phyloP scores from a whole-genome alignment of 2,888 invertebrate species.

The Chrysotoxum bicinctum region DNA sequence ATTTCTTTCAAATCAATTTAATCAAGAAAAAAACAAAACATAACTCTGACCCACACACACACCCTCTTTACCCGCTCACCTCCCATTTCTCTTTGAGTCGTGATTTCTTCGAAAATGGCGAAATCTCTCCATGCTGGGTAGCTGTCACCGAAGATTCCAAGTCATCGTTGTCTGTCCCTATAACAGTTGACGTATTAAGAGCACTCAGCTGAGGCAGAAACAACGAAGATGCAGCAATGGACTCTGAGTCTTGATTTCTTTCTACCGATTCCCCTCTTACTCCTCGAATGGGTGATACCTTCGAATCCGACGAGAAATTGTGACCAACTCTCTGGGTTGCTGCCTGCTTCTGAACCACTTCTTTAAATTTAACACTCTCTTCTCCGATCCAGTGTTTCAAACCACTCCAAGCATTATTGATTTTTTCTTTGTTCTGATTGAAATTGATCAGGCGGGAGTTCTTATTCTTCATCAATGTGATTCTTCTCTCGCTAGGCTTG shows the following conservation, averaged over 20 bases:
- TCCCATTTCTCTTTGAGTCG: conserved; percentile 75
- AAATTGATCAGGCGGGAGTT: conserved; percentile 79
- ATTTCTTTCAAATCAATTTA: neutral
- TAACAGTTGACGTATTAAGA: conserved; percentile 52
- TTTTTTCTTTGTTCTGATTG: conserved; percentile 79
- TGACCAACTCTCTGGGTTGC: conserved; percentile 78
- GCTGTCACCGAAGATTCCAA: conserved; percentile 76
- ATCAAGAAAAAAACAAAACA: neutral
- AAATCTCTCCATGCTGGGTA: conserved; percentile 76
- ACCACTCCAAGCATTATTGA: conserved; percentile 81
- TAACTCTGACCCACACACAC: conserved; percentile 45
- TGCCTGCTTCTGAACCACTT: conserved; percentile 80
- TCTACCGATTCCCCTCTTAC: conserved; percentile 48
- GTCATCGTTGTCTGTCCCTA: conserved; percentile 64
- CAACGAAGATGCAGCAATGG: conserved; percentile 60
- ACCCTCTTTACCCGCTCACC: conserved; percentile 73
- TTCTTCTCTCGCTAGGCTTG: conserved; percentile 80
- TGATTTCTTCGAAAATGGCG: conserved; percentile 76
- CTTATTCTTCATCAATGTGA: conserved; percentile 80
- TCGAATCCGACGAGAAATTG: conserved; percentile 50
- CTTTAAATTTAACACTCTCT: conserved; percentile 79
- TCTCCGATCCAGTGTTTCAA: conserved; percentile 81
- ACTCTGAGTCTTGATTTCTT: conserved; percentile 56
- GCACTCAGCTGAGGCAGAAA: conserved; percentile 62
- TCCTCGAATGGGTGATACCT: conserved; percentile 30